Evolutionary conservation across 2,888 invertebrate genomes (phyloP).

Genomic region (Caenorhabditis wallacei): DNA sequence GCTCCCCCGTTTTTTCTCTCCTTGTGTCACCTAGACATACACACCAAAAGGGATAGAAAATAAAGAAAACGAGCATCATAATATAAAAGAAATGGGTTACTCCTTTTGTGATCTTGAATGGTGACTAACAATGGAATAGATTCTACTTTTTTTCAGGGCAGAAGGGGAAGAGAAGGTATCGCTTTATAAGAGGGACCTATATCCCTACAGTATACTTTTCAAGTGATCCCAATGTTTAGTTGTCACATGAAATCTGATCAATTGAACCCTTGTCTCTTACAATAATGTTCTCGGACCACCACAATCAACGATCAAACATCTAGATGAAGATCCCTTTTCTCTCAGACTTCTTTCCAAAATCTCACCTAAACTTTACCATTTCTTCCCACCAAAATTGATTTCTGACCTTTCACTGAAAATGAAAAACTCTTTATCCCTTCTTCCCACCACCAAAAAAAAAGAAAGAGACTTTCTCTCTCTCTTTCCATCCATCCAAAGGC

Average conservation of each 20-base stretch:
- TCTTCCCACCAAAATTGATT: neutral
- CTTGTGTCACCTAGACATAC: conserved; percentile 13
- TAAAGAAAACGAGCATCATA: conserved; percentile 3
- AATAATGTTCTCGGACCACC: conserved; percentile 5
- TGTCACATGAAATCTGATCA: too few species aligned
- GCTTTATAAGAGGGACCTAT: too few species aligned
- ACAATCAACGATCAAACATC: conserved; percentile 19
- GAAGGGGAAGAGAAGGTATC: too few species aligned
- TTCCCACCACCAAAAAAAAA: conserved; percentile 20
- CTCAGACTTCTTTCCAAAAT: neutral
- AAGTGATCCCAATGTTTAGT: too few species aligned
- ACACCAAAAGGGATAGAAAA: conserved; percentile 2
- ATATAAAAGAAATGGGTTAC: conserved; percentile 3
- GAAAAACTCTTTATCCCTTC: conserved; percentile 1
- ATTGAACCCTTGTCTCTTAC: neutral
- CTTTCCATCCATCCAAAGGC: too few species aligned
- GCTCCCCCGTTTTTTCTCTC: too few species aligned
- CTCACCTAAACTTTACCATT: neutral
- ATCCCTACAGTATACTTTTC: too few species aligned
- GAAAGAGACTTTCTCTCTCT: neutral
- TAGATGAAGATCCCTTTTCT: too few species aligned
- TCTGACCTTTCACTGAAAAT: neutral
- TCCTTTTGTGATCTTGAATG: neutral
- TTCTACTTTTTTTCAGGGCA: too few species aligned
- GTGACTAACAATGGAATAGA: conserved; percentile 8